Conservation (phyloP, 2,797 vertebrate genomes). For the Agapornis canus region DNA sequence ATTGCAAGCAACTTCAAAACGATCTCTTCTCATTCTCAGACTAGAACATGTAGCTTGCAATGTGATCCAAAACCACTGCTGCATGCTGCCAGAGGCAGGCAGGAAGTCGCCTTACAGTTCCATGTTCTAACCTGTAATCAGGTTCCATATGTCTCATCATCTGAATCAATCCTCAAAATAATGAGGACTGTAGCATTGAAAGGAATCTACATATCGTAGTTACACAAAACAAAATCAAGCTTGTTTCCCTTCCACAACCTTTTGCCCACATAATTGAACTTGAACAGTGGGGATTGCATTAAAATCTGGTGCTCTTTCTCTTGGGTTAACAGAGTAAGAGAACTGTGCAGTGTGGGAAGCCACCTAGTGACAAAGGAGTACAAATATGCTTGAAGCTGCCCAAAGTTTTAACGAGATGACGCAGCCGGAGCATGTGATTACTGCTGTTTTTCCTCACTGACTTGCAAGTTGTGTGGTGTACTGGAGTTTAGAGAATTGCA, state of each 20-base stretch:
- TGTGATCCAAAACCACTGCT: background rate
- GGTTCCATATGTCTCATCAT: background rate
- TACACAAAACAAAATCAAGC: background rate
- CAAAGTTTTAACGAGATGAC: constrained; percentile 29
- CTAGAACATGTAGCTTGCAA: background rate
- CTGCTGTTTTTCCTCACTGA: background rate
- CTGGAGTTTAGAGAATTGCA: background rate
- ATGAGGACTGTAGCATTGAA: background rate
- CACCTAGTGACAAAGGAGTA: constrained; percentile 43
- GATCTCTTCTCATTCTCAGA: background rate
- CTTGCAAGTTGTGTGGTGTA: background rate
- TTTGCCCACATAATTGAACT: background rate
- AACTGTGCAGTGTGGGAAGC: constrained; percentile 38
- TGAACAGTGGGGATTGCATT: background rate
- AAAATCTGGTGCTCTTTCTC: background rate
- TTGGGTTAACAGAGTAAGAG: background rate
- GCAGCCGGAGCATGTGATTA: constrained; percentile 44
- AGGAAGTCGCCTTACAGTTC: fast-evolving
- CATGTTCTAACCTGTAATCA: background rate
- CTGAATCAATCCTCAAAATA: background rate
- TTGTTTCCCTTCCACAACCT: background rate
- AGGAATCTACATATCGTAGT: background rate
- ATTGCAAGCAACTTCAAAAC: background rate
- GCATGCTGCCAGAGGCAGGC: background rate
- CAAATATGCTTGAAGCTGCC: constrained; percentile 34